These are phyloP conservation scores for Drosophila nigromelanica DNA, from an alignment of 1,140 invertebrate species.

Conservation along the genomic window DNA sequence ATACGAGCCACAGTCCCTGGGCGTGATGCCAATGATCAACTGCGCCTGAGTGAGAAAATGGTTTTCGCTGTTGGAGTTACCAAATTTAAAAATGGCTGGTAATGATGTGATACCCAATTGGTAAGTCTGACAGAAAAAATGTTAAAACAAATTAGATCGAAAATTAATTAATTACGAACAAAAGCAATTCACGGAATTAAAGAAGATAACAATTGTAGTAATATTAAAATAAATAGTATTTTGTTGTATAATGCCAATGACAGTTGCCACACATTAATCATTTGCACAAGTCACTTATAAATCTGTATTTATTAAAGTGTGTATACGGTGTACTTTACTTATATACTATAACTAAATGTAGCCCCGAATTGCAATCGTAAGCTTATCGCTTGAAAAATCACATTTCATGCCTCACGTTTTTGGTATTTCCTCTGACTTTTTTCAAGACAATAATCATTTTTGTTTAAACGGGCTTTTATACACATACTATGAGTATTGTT, in stretches of 20 bases:
- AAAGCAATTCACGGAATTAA: no score
- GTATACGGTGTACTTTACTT: no score
- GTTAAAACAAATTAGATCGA: conserved; percentile 3
- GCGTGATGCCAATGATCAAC: conserved; percentile 11
- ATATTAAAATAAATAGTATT: conserved; percentile 21
- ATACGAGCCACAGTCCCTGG: conserved; percentile 4
- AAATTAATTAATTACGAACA: not conserved
- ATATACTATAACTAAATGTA: conserved; percentile 1
- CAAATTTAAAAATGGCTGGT: conserved; percentile 11
- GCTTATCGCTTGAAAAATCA: conserved; percentile 11
- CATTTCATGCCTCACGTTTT: conserved; percentile 24
- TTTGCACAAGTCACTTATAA: conserved; percentile 1
- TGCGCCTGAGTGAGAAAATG: not conserved
- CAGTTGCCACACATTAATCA: not conserved
- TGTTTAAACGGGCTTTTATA: not conserved
- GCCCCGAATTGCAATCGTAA: conserved; percentile 14
- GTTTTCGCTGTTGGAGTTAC: not conserved
- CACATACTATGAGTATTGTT: not conserved
- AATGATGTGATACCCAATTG: conserved; percentile 7
- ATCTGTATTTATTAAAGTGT: not conserved
- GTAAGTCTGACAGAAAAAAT: not conserved
- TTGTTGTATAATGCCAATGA: not conserved
- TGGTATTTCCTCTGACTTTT: conserved; percentile 5
- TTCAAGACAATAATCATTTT: not conserved
- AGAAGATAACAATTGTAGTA: no score